Evolutionary conservation across 2,113 vertebrate species (phyloP).

Genomic region (Xyrauchen texanus): DNA sequence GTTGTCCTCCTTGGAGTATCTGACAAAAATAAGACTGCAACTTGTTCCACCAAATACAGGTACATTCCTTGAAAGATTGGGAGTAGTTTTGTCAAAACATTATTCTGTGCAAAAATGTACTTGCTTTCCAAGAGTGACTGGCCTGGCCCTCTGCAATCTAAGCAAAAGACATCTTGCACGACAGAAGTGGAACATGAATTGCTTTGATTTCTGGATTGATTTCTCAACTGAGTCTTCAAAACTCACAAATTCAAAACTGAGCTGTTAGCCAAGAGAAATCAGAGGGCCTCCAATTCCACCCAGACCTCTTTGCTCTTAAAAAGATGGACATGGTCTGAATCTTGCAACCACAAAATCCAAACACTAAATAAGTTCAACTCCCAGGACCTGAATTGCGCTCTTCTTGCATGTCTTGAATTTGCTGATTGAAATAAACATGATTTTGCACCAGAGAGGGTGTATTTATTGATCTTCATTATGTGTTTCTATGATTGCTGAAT

Average conservation of each 20-base stretch:
- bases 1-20: conserved; percentile 3
- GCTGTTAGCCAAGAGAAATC: conserved; percentile 28
- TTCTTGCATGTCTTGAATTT: background rate
- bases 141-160: conserved; percentile 10
- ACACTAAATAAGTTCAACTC: background rate
- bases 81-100: conserved; percentile 19
- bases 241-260: conserved; percentile 44
- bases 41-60: conserved; percentile 38
- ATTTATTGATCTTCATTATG: conserved; percentile 12
- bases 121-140: conserved; percentile 42
- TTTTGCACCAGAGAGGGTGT: background rate
- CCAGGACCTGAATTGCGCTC: background rate
- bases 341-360: background rate
- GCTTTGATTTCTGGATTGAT: conserved; percentile 57
- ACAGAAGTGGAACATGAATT: conserved; percentile 40
- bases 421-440: conserved; percentile 5
- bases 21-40: conserved; percentile 42
- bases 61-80: conserved; percentile 45
- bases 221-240: conserved; percentile 47
- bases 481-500: background rate
- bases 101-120: conserved; percentile 45
- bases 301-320: conserved; percentile 34
- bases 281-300: conserved; percentile 22
- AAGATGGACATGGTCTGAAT: conserved; percentile 23
- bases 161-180: conserved; percentile 21